Percentiles rank a stretch among this genome's conserved stretches.
Evolutionary conservation across 2,888 invertebrate genomes (phyloP).

Genomic region (Vesta saturnalis): DNA sequence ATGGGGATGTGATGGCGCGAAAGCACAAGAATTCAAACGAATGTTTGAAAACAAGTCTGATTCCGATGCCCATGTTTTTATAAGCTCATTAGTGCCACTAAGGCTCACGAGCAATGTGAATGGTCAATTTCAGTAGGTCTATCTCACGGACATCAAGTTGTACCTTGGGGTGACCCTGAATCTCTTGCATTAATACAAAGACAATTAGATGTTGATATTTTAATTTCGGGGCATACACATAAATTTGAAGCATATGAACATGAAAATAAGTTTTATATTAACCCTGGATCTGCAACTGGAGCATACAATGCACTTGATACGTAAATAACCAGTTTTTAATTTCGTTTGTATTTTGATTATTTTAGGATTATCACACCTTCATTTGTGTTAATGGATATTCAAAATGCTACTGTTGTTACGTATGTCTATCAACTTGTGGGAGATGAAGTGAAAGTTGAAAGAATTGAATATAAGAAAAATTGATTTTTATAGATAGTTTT

Average conservation of each 20-base stretch:
- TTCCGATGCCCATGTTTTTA: too few relatives aligned
- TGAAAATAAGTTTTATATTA: constrained; percentile 98
- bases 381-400: constrained; percentile 99
- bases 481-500: constrained; percentile 59
- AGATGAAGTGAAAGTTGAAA: constrained; percentile 99
- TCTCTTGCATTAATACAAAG: constrained; percentile 92
- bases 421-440: constrained; percentile 98
- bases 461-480: constrained; percentile 96
- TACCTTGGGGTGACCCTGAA: constrained; percentile 97
- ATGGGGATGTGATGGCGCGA: too few relatives aligned
- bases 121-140: too few relatives aligned
- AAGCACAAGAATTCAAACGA: too few relatives aligned
- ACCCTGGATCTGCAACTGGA: constrained; percentile 98
- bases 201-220: constrained; percentile 97
- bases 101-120: too few relatives aligned
- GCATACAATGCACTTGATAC: constrained; percentile 94
- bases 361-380: constrained; percentile 90
- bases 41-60: too few relatives aligned
- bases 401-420: constrained; percentile 96
- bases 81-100: too few relatives aligned
- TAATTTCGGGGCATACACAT: constrained; percentile 99
- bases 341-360: constrained; percentile 62
- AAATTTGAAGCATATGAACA: constrained; percentile 98
- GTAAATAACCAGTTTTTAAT: constrained; percentile 64
- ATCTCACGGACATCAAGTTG: constrained; percentile 97